These are phyloP conservation scores for Anser cygnoides DNA, from an alignment of 2,113 vertebrate species.

Conservation along the genomic window DNA sequence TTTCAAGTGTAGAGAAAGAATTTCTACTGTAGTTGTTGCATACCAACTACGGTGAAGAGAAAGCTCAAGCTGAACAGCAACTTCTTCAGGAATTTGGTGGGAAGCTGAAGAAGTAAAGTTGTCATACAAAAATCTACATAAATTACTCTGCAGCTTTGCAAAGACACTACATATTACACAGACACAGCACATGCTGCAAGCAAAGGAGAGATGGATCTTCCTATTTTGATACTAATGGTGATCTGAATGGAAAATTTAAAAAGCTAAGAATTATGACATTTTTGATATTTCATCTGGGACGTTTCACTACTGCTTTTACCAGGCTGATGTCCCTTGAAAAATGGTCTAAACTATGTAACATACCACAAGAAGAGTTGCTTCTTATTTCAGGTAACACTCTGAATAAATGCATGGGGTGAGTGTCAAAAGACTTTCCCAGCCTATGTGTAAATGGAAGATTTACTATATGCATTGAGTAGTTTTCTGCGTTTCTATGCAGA, in stretches of 20 bases:
- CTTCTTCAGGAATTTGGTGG: background rate
- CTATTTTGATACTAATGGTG: background rate
- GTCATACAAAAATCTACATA: background rate
- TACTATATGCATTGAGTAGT: background rate
- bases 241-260: background rate
- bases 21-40: background rate
- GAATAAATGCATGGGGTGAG: background rate
- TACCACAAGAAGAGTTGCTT: background rate
- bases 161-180: background rate
- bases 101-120: slow-evolving; percentile 9
- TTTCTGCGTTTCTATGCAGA: background rate
- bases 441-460: background rate
- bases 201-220: background rate
- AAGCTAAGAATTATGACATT: background rate
- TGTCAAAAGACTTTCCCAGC: background rate
- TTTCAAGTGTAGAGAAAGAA: background rate
- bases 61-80: slow-evolving; percentile 3
- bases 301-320: background rate
- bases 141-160: background rate
- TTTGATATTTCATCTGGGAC: background rate
- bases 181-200: background rate
- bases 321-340: background rate
- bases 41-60: background rate
- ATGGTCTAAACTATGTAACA: background rate
- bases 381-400: background rate